phyloP scores from a whole-genome alignment of 2,113 vertebrate genomes.

The Bothrops jararaca region DNA sequence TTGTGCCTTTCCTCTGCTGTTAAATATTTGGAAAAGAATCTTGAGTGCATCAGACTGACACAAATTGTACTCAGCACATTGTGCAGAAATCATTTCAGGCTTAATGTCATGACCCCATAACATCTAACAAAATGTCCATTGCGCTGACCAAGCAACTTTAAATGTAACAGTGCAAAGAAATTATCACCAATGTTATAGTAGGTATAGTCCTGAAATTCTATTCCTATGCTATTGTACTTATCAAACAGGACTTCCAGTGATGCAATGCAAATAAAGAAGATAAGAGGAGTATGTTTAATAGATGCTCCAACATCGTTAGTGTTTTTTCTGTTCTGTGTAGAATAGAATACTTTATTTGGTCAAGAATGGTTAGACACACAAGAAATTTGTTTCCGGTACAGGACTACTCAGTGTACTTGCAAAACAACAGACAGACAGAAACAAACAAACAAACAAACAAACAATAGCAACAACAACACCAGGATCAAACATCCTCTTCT shows the following conservation, averaged over 20 bases:
- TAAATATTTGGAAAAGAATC: not conserved
- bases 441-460: too few relatives aligned
- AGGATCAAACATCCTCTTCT: too few relatives aligned
- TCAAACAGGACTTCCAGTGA: not conserved
- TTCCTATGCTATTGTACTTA: not conserved
- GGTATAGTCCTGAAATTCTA: not conserved
- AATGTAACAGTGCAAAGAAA: not conserved
- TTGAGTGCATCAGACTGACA: not conserved
- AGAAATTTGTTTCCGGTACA: not conserved
- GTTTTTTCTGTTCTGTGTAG: not conserved
- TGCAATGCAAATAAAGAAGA: not conserved
- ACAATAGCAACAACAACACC: too few relatives aligned
- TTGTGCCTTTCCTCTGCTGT: not conserved
- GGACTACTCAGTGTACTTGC: too few relatives aligned
- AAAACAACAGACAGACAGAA: too few relatives aligned
- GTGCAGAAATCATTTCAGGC: not conserved
- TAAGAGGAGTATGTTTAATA: not conserved
- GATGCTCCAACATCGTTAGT: not conserved
- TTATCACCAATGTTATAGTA: not conserved
- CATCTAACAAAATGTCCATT: not conserved
- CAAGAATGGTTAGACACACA: not conserved
- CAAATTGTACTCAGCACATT: not conserved
- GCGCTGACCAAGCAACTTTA: not conserved
- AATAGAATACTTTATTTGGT: not conserved
- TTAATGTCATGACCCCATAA: not conserved